These are phyloP conservation scores for Halcyon smyrnensis DNA, from an alignment of 2,797 vertebrate species.

Conservation along the genomic window DNA sequence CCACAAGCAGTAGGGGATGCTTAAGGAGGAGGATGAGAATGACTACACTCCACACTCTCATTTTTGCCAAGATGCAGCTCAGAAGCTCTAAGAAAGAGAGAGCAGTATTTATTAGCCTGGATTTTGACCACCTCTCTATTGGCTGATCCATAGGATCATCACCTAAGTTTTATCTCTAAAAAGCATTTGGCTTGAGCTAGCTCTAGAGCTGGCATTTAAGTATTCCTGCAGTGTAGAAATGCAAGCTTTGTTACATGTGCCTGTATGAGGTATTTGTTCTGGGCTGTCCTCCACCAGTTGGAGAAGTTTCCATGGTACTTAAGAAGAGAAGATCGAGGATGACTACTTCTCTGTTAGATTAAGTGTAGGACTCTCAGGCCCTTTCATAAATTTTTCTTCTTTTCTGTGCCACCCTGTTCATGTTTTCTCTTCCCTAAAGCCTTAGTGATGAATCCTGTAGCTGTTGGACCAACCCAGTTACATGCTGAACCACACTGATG, in stretches of 20 bases:
- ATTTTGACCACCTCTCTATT: background rate
- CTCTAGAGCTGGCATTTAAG: background rate
- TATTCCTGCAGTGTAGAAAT: background rate
- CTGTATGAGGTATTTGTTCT: background rate
- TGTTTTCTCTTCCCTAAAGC: conserved; percentile 31
- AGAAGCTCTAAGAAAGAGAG: background rate
- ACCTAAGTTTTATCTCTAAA: background rate
- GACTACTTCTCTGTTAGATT: background rate
- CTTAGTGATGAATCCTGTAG: conserved; percentile 8
- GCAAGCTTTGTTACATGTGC: background rate
- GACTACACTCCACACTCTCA: background rate
- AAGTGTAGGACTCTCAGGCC: background rate
- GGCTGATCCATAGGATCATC: background rate
- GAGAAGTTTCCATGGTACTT: background rate
- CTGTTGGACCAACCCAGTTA: background rate
- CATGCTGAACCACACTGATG: conserved; percentile 14
- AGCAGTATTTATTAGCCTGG: background rate
- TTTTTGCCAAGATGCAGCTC: background rate
- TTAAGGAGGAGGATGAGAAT: background rate
- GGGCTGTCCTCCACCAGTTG: background rate
- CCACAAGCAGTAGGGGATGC: background rate
- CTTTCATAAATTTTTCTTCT: background rate
- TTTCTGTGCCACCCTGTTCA: background rate
- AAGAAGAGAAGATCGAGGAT: background rate
- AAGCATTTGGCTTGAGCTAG: background rate